A percentile compares a stretch with the other conserved stretches of the same genome.
Conservation (phyloP, 2,797 vertebrate genomes). For the Ceryle rudis region DNA sequence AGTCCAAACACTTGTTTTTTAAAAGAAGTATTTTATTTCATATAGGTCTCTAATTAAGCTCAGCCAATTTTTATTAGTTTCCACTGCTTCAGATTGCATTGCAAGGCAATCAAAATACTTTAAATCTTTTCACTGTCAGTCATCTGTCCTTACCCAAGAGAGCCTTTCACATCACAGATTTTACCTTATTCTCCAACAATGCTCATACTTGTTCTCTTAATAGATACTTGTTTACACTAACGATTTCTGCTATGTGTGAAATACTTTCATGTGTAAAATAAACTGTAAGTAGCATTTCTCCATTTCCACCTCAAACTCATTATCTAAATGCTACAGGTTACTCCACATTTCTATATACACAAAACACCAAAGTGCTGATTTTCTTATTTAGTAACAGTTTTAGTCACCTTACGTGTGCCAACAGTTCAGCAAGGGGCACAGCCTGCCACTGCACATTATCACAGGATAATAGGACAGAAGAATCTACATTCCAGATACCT, state of each 20-base stretch:
- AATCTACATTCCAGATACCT: conserved; percentile 48
- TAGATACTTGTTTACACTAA: conserved; percentile 65
- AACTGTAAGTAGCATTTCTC: conserved; percentile 62
- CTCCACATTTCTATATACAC: not conserved
- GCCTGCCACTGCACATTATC: conserved; percentile 36
- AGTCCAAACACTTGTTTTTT: not conserved
- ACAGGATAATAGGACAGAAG: conserved; percentile 46
- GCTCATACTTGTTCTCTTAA: conserved; percentile 55
- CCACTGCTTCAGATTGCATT: conserved; percentile 31
- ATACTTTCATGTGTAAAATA: conserved; percentile 64
- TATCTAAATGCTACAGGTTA: conserved; percentile 55
- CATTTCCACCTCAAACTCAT: conserved; percentile 35
- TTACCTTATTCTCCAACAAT: conserved; percentile 43
- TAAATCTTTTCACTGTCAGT: conserved; percentile 23
- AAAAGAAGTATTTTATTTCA: not conserved
- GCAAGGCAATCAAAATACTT: conserved; percentile 15
- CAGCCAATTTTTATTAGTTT: conserved; percentile 40
- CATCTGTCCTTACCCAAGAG: conserved; percentile 24
- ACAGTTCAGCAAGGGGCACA: conserved; percentile 21
- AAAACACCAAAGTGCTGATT: not conserved
- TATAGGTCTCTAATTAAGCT: not conserved
- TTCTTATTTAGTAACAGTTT: conserved; percentile 29
- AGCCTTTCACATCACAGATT: conserved; percentile 44
- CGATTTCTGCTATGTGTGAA: conserved; percentile 49
- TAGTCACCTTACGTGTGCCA: not conserved